These are phyloP conservation scores for Doryteuthis pealeii DNA, from an alignment of 1,140 invertebrate species.

Conservation along the genomic window DNA sequence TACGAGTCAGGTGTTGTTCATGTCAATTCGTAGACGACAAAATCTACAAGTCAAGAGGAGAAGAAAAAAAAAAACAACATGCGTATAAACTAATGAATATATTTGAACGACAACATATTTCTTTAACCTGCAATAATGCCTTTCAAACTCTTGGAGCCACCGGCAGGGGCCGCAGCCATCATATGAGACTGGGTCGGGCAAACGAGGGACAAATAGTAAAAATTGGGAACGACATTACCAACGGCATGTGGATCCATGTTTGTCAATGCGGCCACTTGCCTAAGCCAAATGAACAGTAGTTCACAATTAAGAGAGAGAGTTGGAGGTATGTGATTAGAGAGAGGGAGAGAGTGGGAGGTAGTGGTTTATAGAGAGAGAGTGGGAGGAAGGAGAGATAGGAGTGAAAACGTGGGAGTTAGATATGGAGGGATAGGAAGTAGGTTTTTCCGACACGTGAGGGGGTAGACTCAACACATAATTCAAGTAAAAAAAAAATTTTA, in stretches of 20 bases:
- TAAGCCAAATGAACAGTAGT: too few relatives aligned
- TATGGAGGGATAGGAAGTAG: too few relatives aligned
- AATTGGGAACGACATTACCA: not conserved
- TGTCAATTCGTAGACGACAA: too few relatives aligned
- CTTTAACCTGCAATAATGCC: conserved; percentile 34
- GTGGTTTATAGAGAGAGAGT: not conserved
- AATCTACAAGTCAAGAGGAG: too few relatives aligned
- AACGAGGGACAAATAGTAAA: not conserved
- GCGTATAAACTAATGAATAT: too few relatives aligned
- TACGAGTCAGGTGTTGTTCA: too few relatives aligned
- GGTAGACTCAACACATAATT: too few relatives aligned
- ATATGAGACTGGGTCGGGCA: not conserved
- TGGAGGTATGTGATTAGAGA: not conserved
- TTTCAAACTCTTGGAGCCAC: not conserved
- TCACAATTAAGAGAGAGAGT: not conserved
- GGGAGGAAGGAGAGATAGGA: not conserved
- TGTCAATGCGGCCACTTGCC: too few relatives aligned
- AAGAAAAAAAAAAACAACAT: too few relatives aligned
- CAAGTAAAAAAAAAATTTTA: too few relatives aligned
- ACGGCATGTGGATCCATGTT: not conserved
- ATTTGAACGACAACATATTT: not conserved
- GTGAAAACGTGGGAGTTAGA: too few relatives aligned
- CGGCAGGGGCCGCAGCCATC: not conserved
- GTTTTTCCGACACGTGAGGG: too few relatives aligned
- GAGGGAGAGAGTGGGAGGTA: not conserved